These are phyloP conservation scores for Macquaria ambigua DNA, from an alignment of 2,113 vertebrate species.

Conservation along the genomic window DNA sequence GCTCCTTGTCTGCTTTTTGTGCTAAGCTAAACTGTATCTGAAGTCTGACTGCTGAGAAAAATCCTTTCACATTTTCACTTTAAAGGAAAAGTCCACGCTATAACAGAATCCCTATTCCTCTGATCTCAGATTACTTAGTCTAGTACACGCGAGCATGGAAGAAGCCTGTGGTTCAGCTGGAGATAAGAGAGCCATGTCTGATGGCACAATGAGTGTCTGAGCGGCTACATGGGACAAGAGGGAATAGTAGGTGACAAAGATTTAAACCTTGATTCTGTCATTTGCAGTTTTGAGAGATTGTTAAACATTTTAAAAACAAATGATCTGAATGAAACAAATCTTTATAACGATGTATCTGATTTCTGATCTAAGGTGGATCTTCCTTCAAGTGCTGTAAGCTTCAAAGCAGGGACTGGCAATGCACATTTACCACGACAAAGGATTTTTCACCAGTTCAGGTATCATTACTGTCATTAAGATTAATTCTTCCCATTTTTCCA, in stretches of 20 bases:
- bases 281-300: background rate
- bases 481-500: constrained; percentile 55
- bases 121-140: constrained; percentile 37
- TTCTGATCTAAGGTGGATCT: constrained; percentile 30
- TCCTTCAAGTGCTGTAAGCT: constrained; percentile 31
- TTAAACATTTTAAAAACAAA: background rate
- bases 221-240: background rate
- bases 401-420: constrained; percentile 21
- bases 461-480: constrained; percentile 16
- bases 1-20: constrained; percentile 38
- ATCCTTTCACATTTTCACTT: constrained; percentile 70
- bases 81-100: constrained; percentile 43
- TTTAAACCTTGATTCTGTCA: background rate
- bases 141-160: background rate
- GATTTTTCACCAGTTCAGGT: background rate
- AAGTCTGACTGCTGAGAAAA: constrained; percentile 50
- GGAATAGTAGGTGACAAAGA: constrained; percentile 5
- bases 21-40: constrained; percentile 32
- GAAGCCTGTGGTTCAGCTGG: constrained; percentile 16
- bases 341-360: background rate
- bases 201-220: constrained; percentile 1
- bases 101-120: constrained; percentile 17
- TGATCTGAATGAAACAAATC: background rate
- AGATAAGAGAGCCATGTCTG: constrained; percentile 14
- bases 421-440: constrained; percentile 15